Evolutionary conservation across 2,888 invertebrate genomes (phyloP).

Genomic region (Lordiphosa fenestrarum): DNA sequence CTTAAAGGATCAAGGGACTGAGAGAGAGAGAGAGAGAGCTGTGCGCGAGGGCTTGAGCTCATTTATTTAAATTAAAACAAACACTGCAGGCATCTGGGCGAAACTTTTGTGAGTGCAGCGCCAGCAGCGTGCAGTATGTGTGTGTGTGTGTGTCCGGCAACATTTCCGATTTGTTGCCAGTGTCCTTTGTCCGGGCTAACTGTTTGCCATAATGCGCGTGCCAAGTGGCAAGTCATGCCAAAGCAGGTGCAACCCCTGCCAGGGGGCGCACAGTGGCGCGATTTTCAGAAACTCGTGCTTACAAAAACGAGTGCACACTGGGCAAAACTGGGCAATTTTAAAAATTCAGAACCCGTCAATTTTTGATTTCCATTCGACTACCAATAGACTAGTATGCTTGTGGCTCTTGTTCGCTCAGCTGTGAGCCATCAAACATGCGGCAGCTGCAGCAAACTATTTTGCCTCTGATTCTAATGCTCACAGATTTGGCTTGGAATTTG

Average conservation of each 20-base stretch:
- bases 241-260: slow-evolving; percentile 38
- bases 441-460: too few relatives aligned
- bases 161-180: slow-evolving; percentile 63
- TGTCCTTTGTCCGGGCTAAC: slow-evolving; percentile 61
- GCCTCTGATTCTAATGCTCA: too few relatives aligned
- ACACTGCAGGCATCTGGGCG: slow-evolving; percentile 68
- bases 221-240: slow-evolving; percentile 36
- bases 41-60: slow-evolving; percentile 62
- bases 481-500: too few relatives aligned
- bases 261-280: not conserved
- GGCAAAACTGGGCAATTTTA: too few relatives aligned
- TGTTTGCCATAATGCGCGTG: slow-evolving; percentile 73
- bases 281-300: not conserved
- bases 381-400: too few relatives aligned
- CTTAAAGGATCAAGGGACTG: slow-evolving; percentile 67
- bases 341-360: too few relatives aligned
- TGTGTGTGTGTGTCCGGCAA: slow-evolving; percentile 60
- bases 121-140: slow-evolving; percentile 12
- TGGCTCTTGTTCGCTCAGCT: too few relatives aligned
- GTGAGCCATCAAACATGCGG: too few relatives aligned
- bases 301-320: too few relatives aligned
- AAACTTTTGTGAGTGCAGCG: slow-evolving; percentile 14
- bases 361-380: too few relatives aligned
- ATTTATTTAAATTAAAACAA: slow-evolving; percentile 78
- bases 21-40: slow-evolving; percentile 29